Evolutionary conservation across 2,797 vertebrate genomes (phyloP).

Genomic region (Pogoniulus pusillus): DNA sequence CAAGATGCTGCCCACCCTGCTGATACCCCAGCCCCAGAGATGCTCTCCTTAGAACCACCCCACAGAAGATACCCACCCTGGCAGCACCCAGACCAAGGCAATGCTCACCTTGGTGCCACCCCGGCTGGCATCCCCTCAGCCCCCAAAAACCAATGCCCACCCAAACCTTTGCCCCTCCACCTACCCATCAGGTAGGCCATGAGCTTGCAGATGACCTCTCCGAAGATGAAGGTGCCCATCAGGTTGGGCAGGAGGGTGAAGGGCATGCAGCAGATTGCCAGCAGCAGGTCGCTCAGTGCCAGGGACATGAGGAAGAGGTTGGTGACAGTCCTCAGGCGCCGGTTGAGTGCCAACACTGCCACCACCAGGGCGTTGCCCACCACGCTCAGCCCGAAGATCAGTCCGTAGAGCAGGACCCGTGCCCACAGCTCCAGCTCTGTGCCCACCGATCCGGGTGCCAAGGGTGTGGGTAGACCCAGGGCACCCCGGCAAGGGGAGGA

Average conservation of each 20-base stretch:
- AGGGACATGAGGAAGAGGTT: constrained; percentile 95
- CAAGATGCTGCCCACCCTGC: too few relatives aligned
- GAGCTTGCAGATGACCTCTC: constrained; percentile 89
- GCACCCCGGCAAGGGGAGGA: too few relatives aligned
- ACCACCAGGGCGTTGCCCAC: constrained; percentile 91
- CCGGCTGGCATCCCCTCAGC: too few relatives aligned
- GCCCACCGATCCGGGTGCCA: too few relatives aligned
- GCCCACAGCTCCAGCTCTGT: constrained; percentile 80
- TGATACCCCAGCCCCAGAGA: too few relatives aligned
- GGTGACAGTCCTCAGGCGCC: constrained; percentile 92
- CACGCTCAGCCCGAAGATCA: constrained; percentile 91
- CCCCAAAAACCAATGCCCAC: too few relatives aligned
- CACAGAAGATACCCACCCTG: too few relatives aligned
- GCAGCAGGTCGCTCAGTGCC: constrained; percentile 92
- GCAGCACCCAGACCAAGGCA: too few relatives aligned
- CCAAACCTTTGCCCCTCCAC: not conserved
- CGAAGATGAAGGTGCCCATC: constrained; percentile 93
- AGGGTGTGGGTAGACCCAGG: too few relatives aligned
- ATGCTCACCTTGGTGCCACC: too few relatives aligned
- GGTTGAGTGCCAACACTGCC: constrained; percentile 87
- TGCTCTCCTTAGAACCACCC: too few relatives aligned
- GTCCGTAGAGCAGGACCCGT: constrained; percentile 85
- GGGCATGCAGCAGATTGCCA: constrained; percentile 94
- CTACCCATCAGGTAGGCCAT: constrained; percentile 94
- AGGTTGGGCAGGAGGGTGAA: constrained; percentile 93